A percentile compares a stretch with the other conserved stretches of the same genome.
phyloP scores from a whole-genome alignment of 2,113 vertebrate genomes.

The Zeus faber region DNA sequence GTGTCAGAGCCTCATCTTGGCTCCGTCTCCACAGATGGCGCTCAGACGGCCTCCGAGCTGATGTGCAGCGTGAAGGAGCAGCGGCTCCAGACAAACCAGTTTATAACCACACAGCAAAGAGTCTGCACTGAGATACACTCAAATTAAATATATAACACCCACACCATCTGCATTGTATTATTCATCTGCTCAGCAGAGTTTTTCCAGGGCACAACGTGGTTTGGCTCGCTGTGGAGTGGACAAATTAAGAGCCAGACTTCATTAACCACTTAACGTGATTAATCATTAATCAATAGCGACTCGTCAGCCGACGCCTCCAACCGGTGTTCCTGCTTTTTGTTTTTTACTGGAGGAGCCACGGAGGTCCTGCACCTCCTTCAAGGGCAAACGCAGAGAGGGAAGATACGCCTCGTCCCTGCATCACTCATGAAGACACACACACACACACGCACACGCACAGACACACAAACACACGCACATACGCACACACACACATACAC shows the following conservation, averaged over 20 bases:
- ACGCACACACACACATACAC: constrained; percentile 16
- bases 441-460: constrained; percentile 11
- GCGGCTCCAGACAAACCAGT: constrained; percentile 37
- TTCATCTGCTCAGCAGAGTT: constrained; percentile 41
- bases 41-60: constrained; percentile 40
- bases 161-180: constrained; percentile 51
- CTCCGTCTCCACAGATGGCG: constrained; percentile 62
- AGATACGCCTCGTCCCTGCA: constrained; percentile 19
- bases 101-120: constrained; percentile 39
- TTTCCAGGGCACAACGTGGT: constrained; percentile 20
- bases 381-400: constrained; percentile 36
- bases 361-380: constrained; percentile 38
- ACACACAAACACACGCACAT: constrained; percentile 18
- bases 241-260: constrained; percentile 33
- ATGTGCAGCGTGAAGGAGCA: constrained; percentile 30
- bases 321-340: constrained; percentile 26
- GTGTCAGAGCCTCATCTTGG: constrained; percentile 66
- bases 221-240: constrained; percentile 13
- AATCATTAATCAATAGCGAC: constrained; percentile 38
- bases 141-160: constrained; percentile 40
- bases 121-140: constrained; percentile 20
- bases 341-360: constrained; percentile 33
- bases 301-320: constrained; percentile 12
- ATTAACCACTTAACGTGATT: constrained; percentile 46
- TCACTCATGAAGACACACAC: constrained; percentile 31